These are phyloP conservation scores for Silurus lanzhouensis DNA, from an alignment of 2,797 vertebrate genomes.

Conservation along the genomic window DNA sequence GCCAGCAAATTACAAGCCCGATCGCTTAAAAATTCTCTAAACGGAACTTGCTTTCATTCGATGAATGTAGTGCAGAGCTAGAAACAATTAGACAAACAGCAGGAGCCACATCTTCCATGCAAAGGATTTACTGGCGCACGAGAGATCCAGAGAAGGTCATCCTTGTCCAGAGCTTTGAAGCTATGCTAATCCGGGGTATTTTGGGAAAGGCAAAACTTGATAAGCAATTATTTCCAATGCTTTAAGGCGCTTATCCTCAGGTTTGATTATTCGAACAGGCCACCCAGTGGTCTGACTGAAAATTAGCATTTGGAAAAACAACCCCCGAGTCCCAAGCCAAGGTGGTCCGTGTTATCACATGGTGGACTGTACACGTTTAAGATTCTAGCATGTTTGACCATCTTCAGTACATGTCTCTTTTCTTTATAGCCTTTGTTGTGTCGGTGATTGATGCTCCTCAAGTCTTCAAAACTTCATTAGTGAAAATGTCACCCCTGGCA, in stretches of 20 bases:
- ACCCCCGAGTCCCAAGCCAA: background rate
- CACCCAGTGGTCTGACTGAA: background rate
- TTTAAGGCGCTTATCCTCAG: slow-evolving; percentile 18
- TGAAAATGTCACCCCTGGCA: slow-evolving; percentile 65
- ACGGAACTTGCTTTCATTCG: slow-evolving; percentile 45
- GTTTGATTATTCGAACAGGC: slow-evolving; percentile 16
- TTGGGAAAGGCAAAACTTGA: slow-evolving; percentile 26
- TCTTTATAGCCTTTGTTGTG: slow-evolving; percentile 27
- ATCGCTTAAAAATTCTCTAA: slow-evolving; percentile 47
- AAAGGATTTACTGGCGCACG: slow-evolving; percentile 52
- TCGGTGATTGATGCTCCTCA: slow-evolving; percentile 61
- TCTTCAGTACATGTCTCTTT: background rate
- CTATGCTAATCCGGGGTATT: slow-evolving; percentile 52
- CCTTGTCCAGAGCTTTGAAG: slow-evolving; percentile 54
- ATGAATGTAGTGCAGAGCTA: slow-evolving; percentile 36
- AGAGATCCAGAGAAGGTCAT: slow-evolving; percentile 53
- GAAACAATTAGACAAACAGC: slow-evolving; percentile 61
- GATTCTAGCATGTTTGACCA: slow-evolving; percentile 30
- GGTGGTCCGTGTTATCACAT: background rate
- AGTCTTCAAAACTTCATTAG: slow-evolving; percentile 63
- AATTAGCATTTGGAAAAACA: slow-evolving; percentile 19
- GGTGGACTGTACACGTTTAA: background rate
- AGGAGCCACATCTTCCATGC: slow-evolving; percentile 24
- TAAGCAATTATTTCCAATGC: slow-evolving; percentile 47
- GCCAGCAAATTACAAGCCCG: slow-evolving; percentile 85